Percentiles rank a stretch among this genome's conserved stretches.
These are phyloP conservation scores for Pararge aegeria DNA, from an alignment of 1,140 invertebrate genomes.

Conservation along the genomic window DNA sequence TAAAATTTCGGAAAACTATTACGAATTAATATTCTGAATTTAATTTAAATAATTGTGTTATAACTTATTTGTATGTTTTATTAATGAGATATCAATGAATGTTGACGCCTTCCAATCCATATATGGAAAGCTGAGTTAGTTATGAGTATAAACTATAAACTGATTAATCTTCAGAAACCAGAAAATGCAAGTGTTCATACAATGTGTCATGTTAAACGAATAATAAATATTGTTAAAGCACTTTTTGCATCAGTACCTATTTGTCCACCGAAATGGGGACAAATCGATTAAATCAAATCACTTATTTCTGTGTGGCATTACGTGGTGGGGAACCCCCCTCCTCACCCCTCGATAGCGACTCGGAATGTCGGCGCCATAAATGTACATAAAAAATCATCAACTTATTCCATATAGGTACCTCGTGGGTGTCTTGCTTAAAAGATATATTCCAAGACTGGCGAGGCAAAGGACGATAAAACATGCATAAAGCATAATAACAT, in stretches of 20 bases:
- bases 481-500: not conserved
- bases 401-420: conserved; percentile 1
- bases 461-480: conserved; percentile 4
- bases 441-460: conserved; percentile 1
- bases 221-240: not conserved
- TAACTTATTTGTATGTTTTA: not conserved
- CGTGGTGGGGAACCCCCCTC: not conserved
- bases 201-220: not conserved
- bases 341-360: not conserved
- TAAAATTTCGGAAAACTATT: not conserved
- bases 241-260: not conserved
- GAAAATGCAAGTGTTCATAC: not conserved
- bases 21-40: not conserved
- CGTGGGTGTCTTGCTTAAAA: conserved; percentile 7
- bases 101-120: not conserved
- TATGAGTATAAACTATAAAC: not conserved
- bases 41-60: not conserved
- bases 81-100: not conserved
- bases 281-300: conserved; percentile 14
- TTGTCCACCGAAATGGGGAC: not conserved
- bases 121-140: not conserved
- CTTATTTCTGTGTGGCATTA: conserved; percentile 8
- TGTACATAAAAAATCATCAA: conserved; percentile 14
- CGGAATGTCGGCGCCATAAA: conserved; percentile 17
- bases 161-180: not conserved